These are phyloP conservation scores for Urocitellus parryii DNA, from an alignment of 2,113 vertebrate species.

Conservation along the genomic window DNA sequence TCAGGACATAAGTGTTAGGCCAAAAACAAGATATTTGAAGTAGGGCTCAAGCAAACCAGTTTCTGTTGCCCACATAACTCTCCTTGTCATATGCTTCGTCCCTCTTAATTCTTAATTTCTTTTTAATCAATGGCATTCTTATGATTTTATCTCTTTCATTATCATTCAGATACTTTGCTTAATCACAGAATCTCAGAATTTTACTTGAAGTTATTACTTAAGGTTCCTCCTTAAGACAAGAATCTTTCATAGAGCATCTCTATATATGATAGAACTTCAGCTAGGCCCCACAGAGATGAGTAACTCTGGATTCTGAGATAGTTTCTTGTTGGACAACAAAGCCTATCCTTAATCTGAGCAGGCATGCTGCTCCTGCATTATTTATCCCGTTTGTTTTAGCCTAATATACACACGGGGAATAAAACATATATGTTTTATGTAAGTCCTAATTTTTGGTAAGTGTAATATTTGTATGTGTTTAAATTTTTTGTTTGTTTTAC, in stretches of 20 bases:
- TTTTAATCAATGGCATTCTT: background rate
- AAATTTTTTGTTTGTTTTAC: background rate
- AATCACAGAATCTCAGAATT: conserved; percentile 49
- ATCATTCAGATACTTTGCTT: background rate
- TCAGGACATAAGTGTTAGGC: background rate
- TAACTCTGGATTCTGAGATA: background rate
- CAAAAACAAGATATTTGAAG: background rate
- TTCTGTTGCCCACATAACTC: background rate
- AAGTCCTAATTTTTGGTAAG: background rate
- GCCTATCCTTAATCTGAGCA: background rate
- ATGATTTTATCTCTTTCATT: background rate
- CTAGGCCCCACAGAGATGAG: background rate
- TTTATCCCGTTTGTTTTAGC: conserved; percentile 32
- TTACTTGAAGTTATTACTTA: background rate
- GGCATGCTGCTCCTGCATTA: background rate
- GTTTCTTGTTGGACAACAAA: background rate
- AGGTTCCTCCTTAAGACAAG: conserved; percentile 16
- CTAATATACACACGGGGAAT: background rate
- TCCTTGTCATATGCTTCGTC: background rate
- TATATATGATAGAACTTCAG: background rate
- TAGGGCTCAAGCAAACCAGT: background rate
- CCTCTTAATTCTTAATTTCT: background rate
- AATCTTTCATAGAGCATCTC: background rate
- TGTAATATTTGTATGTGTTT: background rate
- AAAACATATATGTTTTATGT: conserved; percentile 12